These are phyloP conservation scores for Oncopodura yosiiana DNA, from an alignment of 1,140 invertebrate genomes.

Conservation along the genomic window DNA sequence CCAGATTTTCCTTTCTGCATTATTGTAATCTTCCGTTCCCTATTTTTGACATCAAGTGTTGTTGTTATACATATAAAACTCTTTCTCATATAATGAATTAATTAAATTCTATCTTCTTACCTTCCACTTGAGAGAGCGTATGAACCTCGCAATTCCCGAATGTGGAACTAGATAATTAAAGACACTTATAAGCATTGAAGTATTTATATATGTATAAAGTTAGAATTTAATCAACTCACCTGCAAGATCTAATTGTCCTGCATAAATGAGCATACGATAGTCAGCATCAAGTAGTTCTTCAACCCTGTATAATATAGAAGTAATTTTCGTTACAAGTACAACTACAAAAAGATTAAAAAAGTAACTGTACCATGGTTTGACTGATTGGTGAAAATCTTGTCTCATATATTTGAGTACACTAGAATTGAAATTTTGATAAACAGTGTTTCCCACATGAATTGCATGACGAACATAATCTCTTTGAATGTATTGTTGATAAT, in stretches of 20 bases:
- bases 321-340: too few species aligned
- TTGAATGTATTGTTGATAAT: constrained; percentile 41
- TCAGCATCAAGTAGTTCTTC: constrained; percentile 34
- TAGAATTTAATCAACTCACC: too few species aligned
- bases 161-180: too few species aligned
- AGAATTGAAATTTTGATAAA: constrained; percentile 25
- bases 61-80: too few species aligned
- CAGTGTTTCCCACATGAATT: constrained; percentile 45
- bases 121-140: constrained; percentile 42
- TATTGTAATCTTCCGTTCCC: constrained; percentile 20
- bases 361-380: constrained; percentile 20
- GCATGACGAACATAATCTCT: constrained; percentile 40
- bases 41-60: not conserved
- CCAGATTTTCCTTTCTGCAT: constrained; percentile 23
- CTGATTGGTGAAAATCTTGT: constrained; percentile 20
- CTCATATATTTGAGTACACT: constrained; percentile 18
- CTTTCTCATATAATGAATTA: too few species aligned
- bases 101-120: constrained; percentile 37
- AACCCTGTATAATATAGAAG: too few species aligned
- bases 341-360: too few species aligned
- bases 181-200: too few species aligned
- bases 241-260: constrained; percentile 38
- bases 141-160: constrained; percentile 43
- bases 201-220: too few species aligned
- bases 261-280: constrained; percentile 38